Base-by-base conservation (phyloP, 2,113 vertebrate species). In the Neomonachus schauinslandi region DNA sequence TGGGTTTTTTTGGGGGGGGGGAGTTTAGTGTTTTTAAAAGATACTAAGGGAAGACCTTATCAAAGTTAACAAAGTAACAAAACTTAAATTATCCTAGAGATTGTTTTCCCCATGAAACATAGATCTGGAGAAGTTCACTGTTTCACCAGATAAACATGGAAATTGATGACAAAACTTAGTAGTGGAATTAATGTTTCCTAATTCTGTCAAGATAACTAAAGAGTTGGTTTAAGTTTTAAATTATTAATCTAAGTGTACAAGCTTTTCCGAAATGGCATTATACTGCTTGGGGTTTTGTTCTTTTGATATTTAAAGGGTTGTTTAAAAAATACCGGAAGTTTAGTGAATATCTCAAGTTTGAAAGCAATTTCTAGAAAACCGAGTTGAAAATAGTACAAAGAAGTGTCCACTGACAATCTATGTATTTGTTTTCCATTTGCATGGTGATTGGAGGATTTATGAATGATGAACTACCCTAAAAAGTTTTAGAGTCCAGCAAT, bases 401-500 rank as follows among this genome's bases (percentile, higher is more conserved):
- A 84, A n/a, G 7, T 59, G 33, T 67, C 69, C 69, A 77, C 31
- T 57, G 46, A 61, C 31, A 39, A 63, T 84, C 36, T 80, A 11
- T 92, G 19, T 94, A 33, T 83, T 85, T 42, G 9, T 84, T 89
- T 89, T 63, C n/a, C 33, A 61, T 79, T 24, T 63, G 18, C 39
- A 14, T 67, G 31, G 6, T 83, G 31, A 86, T n/a, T 94, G 80
- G n/a, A 92, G 61, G 42, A 67, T 59, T 67, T 67, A 39, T 63
- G 46, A 87, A 71, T 88, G 42, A 69, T 96, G 19, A 94, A 92
- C 12, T 81, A 21, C 71, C 13, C 31, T 95, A 59, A 79, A 95
- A 90, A 96, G 61, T 61, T 84, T 90, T 76, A 24, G 83, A 81
- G 49, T 59, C 72, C 91, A 65, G 12, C 39, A 71, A 0, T 91